Base-by-base conservation (phyloP, 2,888 invertebrate species). In the Drosophila paracracens region DNA sequence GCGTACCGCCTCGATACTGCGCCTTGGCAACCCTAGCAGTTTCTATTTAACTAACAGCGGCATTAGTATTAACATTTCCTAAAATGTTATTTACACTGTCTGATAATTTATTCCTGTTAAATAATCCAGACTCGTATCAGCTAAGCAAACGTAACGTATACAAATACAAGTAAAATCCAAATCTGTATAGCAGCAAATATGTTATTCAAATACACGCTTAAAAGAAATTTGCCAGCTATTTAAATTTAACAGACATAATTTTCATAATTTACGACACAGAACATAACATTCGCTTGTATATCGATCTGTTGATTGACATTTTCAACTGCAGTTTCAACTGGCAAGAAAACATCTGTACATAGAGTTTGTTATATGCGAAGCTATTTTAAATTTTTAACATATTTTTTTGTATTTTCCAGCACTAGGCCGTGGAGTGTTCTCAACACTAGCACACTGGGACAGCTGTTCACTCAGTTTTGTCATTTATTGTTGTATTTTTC, bases 401-500 rank as follows among this genome's bases (percentile, higher is more conserved):
- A 43, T 29, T 35, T 33, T 59, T 40, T 38, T 36, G 33, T 13
- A 46, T 61, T 79, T 66, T 35, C 46, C 68, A 79, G 54, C 69
- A 69, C 72, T 35, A 38, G 2, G 18, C n/a, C n/a, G 5, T 16
- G 33, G 27, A 31, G 52, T 29, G 48, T 60, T 56, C 11, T 60
- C 54, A 80, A 71, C 78, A 81, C 80, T 78, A 63, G 51, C 66
- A 71, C 40, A 29, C 68, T 64, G 61, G 60, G 62, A 75, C 80
- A 80, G 81, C 80, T 80, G 80, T 81, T 80, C 70, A 72, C 60
- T 79, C 76, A 76, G 68, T 78, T 79, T 79, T 76, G 78, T 76
- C 81, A 81, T 75, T 75, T 81, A 72, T 81, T 80, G 79, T 76
- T 79, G 76, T 79, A 73, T 76, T 69, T 79, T 76, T 79, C 69